Evolutionary conservation across 2,888 invertebrate genomes (phyloP), one percentile per base, ranked within the genome.

Genomic region (Coecobrya sp.): DNA sequence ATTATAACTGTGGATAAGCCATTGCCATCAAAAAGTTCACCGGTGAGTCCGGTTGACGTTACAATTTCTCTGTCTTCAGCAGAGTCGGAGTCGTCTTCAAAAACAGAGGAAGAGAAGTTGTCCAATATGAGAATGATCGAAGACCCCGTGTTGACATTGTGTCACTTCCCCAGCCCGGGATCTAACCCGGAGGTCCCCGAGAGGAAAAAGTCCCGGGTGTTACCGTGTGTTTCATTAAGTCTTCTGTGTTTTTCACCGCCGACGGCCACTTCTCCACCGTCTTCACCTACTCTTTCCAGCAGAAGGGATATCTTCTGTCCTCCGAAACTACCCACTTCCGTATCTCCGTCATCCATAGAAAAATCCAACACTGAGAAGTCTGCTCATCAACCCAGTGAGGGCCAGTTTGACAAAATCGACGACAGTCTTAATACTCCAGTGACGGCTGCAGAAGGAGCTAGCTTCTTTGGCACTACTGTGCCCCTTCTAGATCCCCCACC

Each of bases 351-450:
- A 55, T 89, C 94, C 73, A 85, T 93, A 25, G 93, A 93, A 49
- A 94, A 93, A 86, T 87, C 94, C 68, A 96, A 96, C 95, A 96
- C 96, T 88, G 95, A 96, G 88, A 92, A 89, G 68, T 52, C 16
- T 52, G 22, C 79, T 62, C 84, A 55, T n/a, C 59, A 36, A 30
- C 19, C 82, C 27, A 52, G 68, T 42, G 88, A 85, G 49, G 87
- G 87, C 16, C 95, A 96, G 93, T 95, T 95, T 93, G 97, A 96
- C 93, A 96, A 97, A 95, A 97, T 97, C 95, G 97, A 97, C 95
- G 97, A 98, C 93, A 98, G 98, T 96, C 97, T 99, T 95, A 99
- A 99, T 97, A 99, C 99, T 93, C 99, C 99, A 93, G 98, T 99
- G 95, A 98, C 98, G 95, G 98, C 99, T 92, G 98, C 98, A 95